Evolutionary conservation across 2,797 vertebrate species (phyloP), one percentile per base, ranked within the genome.

Genomic region (Scarus forsteni): DNA sequence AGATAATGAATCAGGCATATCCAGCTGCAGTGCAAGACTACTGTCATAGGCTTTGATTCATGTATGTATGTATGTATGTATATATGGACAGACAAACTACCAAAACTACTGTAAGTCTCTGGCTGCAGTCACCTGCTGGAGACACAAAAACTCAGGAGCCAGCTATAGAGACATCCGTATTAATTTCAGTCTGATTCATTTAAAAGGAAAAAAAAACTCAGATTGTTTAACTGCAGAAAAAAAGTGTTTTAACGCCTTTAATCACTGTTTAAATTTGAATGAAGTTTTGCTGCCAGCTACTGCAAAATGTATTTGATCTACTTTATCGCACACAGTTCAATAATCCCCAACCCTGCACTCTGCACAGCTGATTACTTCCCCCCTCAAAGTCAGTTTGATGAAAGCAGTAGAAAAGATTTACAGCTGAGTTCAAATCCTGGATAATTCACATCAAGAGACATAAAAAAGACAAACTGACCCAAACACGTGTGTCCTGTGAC

Each of bases 391-490:
- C 27, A 51, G 9, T 43, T 27, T 34, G 10, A 16, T 8, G 36
- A 16, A 19, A 60, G 19, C 8, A 16, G 42, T 7, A 58, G 5
- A 43, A 40, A 1, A 49, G 42, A 5, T 12, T 6, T 7, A 15
- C 18, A 38, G 8, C 18, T 10, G n/a, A 3, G 13, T n/a, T 0
- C 34, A 0, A 49, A 6, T 6, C 13, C n/a, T 13, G 39, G 36
- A 77, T 15, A 6, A 46, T 39, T 8, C 42, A 45, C 34, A n/a
- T 49, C 38, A 11, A 13, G 10, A 12, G 8, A 18, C 48, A 42
- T 9, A 45, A 11, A 58, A 15, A 48, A 5, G 19, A 51, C 57
- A 56, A 50, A 75, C 89, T 77, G 81, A 92, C 86, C 85, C 75
- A 34, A 89, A 66, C 62, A 77, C 1, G 60, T 86, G 81, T 39